Evolutionary conservation across 1,140 invertebrate species (phyloP).

Genomic region (Camponotus pennsylvanicus): DNA sequence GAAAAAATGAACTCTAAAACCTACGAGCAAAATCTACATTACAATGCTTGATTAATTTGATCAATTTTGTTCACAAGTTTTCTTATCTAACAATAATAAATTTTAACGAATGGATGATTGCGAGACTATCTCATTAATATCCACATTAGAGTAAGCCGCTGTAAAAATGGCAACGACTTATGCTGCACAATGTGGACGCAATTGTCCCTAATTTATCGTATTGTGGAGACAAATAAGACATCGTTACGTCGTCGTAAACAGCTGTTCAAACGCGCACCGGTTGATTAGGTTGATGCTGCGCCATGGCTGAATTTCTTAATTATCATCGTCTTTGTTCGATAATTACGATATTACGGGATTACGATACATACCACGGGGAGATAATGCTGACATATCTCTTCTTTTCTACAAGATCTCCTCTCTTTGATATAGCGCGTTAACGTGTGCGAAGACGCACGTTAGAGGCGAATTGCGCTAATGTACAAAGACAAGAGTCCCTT

Average conservation of each 20-base stretch:
- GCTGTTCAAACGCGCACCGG: conserved; percentile 46
- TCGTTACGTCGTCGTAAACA: conserved; percentile 38
- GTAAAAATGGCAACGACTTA: background rate
- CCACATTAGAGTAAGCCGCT: background rate
- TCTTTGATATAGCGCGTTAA: conserved; percentile 48
- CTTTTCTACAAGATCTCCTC: conserved; percentile 25
- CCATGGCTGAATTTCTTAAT: conserved; percentile 55
- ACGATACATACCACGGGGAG: conserved; percentile 35
- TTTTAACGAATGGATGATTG: conserved; percentile 8
- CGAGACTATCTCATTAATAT: conserved; percentile 14
- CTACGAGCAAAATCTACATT: background rate
- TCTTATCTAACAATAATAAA: background rate
- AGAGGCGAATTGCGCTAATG: conserved; percentile 72
- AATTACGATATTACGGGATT: conserved; percentile 64
- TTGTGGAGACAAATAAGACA: conserved; percentile 45
- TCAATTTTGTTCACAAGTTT: conserved; percentile 10
- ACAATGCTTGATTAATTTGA: conserved; percentile 3
- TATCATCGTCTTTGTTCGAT: conserved; percentile 68
- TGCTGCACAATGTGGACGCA: conserved; percentile 9
- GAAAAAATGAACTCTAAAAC: background rate
- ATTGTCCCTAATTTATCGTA: conserved; percentile 53
- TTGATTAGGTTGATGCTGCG: conserved; percentile 62
- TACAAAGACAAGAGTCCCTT: conserved; percentile 67
- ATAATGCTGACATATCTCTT: conserved; percentile 39
- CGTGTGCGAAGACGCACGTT: conserved; percentile 50